These are phyloP conservation scores for Meriones psammophilus DNA, from an alignment of 2,797 vertebrate genomes.

Conservation along the genomic window DNA sequence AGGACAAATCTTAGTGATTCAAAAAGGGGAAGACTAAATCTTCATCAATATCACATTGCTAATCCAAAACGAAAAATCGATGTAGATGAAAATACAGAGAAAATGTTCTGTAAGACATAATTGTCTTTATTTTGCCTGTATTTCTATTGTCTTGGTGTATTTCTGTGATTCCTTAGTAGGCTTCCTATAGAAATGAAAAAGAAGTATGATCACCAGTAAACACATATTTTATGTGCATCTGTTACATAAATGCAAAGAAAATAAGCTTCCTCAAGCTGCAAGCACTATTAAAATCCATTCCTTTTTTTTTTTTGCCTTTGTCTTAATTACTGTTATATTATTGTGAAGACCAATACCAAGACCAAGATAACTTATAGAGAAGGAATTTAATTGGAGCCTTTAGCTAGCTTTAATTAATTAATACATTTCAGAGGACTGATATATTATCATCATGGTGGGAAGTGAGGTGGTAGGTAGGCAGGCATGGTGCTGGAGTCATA, in stretches of 20 bases:
- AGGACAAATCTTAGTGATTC: not conserved
- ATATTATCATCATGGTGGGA: too few species aligned
- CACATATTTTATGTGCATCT: not conserved
- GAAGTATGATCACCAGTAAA: not conserved
- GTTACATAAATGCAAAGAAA: not conserved
- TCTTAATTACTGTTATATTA: not conserved
- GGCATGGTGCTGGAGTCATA: not conserved
- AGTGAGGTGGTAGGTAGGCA: not conserved
- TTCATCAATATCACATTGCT: not conserved
- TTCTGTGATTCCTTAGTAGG: slow-evolving; percentile 27
- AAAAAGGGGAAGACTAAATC: not conserved
- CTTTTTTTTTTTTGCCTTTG: not conserved
- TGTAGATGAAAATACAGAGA: not conserved
- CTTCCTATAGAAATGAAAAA: not conserved
- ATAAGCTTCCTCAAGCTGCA: not conserved
- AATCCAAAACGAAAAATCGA: slow-evolving; percentile 30
- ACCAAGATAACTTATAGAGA: not conserved
- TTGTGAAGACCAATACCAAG: not conserved
- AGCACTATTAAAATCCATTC: not conserved
- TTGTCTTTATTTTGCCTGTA: not conserved
- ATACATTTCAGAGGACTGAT: not conserved
- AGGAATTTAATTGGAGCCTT: not conserved
- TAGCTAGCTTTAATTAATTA: not conserved
- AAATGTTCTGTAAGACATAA: not conserved
- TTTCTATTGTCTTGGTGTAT: not conserved